A percentile compares a stretch with the other conserved stretches of the same genome.
Evolutionary conservation across 2,113 vertebrate genomes (phyloP).

Genomic region (Misgurnus mizolepis): DNA sequence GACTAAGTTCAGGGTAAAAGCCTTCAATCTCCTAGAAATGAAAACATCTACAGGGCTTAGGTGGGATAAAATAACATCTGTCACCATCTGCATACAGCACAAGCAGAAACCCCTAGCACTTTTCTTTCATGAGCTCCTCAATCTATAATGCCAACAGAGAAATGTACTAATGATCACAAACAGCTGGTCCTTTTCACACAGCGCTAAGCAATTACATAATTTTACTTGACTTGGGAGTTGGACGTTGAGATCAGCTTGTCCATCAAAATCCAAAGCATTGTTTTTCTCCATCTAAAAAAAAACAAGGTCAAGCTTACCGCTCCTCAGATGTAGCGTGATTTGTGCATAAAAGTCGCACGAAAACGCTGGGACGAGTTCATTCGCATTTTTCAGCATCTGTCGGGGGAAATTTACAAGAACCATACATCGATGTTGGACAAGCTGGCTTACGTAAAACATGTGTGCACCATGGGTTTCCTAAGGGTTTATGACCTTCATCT

Average conservation of each 20-base stretch:
- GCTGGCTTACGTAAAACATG: constrained; percentile 11
- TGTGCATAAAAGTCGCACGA: background rate
- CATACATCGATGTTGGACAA: background rate
- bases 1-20: background rate
- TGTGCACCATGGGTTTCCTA: background rate
- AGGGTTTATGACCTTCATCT: constrained; percentile 6
- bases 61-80: background rate
- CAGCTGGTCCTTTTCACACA: constrained; percentile 61
- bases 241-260: background rate
- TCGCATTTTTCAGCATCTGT: background rate
- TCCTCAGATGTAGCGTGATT: constrained; percentile 19
- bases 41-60: constrained; percentile 1
- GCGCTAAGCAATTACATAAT: constrained; percentile 46
- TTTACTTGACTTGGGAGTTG: background rate
- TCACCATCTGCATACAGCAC: background rate
- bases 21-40: background rate
- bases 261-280: constrained; percentile 18
- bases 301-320: background rate
- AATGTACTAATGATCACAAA: constrained; percentile 49
- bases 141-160: constrained; percentile 47
- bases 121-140: constrained; percentile 1
- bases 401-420: background rate
- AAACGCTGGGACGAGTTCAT: background rate
- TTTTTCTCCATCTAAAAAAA: background rate
- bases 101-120: constrained; percentile 1